Percentiles rank a stretch among this genome's conserved stretches.
Evolutionary conservation across 2,113 vertebrate genomes (phyloP).

Genomic region (Oxyura jamaicensis): DNA sequence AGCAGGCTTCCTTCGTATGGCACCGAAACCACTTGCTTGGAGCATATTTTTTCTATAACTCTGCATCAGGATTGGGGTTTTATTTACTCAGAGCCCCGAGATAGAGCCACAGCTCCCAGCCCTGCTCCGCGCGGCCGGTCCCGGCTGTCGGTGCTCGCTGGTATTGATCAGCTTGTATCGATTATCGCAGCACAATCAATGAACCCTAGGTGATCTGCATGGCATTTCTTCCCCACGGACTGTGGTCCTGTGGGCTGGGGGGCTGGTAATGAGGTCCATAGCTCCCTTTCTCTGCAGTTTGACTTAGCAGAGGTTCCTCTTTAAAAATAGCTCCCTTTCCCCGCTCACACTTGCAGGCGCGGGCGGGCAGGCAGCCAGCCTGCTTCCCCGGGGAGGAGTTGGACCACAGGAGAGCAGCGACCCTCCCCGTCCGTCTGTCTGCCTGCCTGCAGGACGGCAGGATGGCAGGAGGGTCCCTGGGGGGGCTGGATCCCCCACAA

Average conservation of each 20-base stretch:
- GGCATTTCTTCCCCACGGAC: not conserved
- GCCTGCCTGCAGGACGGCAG: not conserved
- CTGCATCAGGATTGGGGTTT: not conserved
- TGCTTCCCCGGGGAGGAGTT: conserved; percentile 59
- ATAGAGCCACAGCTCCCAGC: conserved; percentile 38
- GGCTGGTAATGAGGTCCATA: conserved; percentile 1
- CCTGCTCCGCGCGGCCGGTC: not conserved
- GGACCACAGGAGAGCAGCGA: not conserved
- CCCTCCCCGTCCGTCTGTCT: not conserved
- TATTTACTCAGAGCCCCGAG: not conserved
- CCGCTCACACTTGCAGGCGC: conserved; percentile 47
- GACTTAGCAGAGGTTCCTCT: conserved; percentile 55
- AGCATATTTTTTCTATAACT: conserved; percentile 22
- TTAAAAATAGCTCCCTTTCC: conserved; percentile 67
- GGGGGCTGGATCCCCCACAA: not conserved
- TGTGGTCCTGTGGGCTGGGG: not conserved
- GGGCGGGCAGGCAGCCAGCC: conserved; percentile 67
- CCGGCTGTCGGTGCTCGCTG: not conserved
- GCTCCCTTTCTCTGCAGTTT: conserved; percentile 24
- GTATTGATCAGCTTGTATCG: not conserved
- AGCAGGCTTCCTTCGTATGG: conserved; percentile 4
- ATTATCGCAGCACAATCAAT: not conserved
- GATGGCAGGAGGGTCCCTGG: not conserved
- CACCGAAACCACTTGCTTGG: not conserved
- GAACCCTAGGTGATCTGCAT: not conserved